phyloP scores from a whole-genome alignment of 2,888 invertebrate genomes.

The Glyphotaelius pellucidus region DNA sequence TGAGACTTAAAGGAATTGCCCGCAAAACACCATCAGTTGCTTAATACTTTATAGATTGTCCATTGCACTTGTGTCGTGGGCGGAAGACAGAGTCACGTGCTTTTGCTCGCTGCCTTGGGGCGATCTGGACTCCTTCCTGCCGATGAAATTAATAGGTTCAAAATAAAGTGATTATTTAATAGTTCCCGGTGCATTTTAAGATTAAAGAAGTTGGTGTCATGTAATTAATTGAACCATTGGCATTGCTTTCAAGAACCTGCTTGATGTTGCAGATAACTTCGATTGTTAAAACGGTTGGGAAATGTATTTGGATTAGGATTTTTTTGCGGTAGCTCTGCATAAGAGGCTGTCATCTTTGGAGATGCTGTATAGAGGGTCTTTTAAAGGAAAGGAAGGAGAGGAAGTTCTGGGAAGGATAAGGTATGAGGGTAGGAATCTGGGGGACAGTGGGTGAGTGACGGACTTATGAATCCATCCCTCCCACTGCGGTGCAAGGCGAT shows the following conservation, averaged over 20 bases:
- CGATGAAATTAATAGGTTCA: background rate
- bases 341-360: too few relatives aligned
- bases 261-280: background rate
- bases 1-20: slow-evolving; percentile 60
- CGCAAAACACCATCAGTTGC: slow-evolving; percentile 61
- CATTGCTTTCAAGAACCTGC: background rate
- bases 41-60: slow-evolving; percentile 59
- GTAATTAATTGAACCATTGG: background rate
- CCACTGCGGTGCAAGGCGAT: too few relatives aligned
- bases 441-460: too few relatives aligned
- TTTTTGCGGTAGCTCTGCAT: too few relatives aligned
- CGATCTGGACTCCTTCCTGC: background rate
- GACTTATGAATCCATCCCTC: too few relatives aligned
- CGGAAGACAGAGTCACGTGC: slow-evolving; percentile 56
- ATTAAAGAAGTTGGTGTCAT: background rate
- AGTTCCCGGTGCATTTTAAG: background rate
- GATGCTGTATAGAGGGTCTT: too few relatives aligned
- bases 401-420: too few relatives aligned
- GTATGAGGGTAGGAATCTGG: too few relatives aligned
- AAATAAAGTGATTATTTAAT: background rate
- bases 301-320: background rate
- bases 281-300: background rate
- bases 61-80: slow-evolving; percentile 55
- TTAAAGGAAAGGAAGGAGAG: too few relatives aligned
- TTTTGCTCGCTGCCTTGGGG: slow-evolving; percentile 27